These are phyloP conservation scores for Gobionotothen gibberifrons DNA, from an alignment of 2,797 vertebrate genomes.

Conservation along the genomic window DNA sequence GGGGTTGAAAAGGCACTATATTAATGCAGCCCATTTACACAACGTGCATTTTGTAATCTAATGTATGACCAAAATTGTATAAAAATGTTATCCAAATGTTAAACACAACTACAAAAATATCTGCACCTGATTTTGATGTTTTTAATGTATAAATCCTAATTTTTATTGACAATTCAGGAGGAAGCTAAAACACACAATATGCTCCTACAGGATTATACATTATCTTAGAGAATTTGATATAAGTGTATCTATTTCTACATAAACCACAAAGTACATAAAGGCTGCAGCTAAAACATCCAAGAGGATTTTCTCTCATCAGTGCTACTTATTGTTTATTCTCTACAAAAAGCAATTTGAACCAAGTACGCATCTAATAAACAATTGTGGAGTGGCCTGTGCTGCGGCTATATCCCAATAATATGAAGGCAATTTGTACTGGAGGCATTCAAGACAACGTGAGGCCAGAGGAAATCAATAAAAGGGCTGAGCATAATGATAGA, in stretches of 20 bases:
- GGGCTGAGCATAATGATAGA: constrained; percentile 67
- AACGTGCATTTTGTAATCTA: no score
- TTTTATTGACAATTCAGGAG: neutral
- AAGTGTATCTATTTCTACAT: constrained; percentile 31
- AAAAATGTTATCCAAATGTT: constrained; percentile 17
- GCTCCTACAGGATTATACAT: neutral
- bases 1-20: no score
- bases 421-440: constrained; percentile 70
- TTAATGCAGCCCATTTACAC: no score
- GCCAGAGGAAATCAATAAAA: constrained; percentile 75
- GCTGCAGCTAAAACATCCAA: constrained; percentile 40
- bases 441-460: constrained; percentile 58
- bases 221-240: constrained; percentile 10
- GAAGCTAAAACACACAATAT: neutral
- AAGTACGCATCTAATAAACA: constrained; percentile 63
- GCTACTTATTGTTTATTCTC: constrained; percentile 60
- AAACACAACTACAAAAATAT: neutral
- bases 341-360: constrained; percentile 64
- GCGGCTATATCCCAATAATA: constrained; percentile 61
- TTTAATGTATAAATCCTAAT: neutral
- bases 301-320: constrained; percentile 42
- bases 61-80: neutral
- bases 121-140: neutral
- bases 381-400: constrained; percentile 55
- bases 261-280: constrained; percentile 28